Base-by-base conservation (phyloP, 2,797 vertebrate genomes). In the Mareca penelope region DNA sequence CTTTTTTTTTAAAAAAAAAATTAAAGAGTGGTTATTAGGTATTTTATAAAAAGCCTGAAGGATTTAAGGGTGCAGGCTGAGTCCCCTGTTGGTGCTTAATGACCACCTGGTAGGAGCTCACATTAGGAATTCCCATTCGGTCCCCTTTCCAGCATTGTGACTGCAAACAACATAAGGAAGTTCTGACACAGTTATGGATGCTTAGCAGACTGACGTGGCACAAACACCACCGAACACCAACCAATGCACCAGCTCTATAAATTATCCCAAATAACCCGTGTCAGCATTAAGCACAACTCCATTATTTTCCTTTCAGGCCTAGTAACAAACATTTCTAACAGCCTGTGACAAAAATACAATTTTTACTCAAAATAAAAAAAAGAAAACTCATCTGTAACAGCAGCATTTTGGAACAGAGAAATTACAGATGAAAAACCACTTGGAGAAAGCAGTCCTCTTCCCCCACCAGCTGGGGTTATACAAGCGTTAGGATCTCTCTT, bases 11-110 rank as follows among this genome's bases (percentile, higher is more conserved):
- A n/a, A n/a, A n/a, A n/a, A n/a, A n/a, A n/a, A 17, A 42, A 67
- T 22, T 22, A 48, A 48, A 24, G 40, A 60, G 46, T 14, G 69
- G 50, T 80, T 88, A 90, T 18, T 70, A 59, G 24, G 11, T 79
- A 80, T 80, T 77, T 92, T 57, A 76, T 29, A 64, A 81, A 61
- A 75, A 94, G 82, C 31, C 80, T 71, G 73, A 82, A 89, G 42
- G 44, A 88, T 33, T 75, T 88, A 63, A 60, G 35, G 53, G 83
- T 80, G 85, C 48, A 89, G 73, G 33, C 8, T 13, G 92, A 90
- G 52, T 72, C 5, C 88, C 88, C 91, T 90, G 70, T 88, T 70
- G 64, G 48, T 86, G 57, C 65, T 87, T 93, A 86, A 90, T 70
- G 78, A 80, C 80, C 91, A 91, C 69, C 65, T 79, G 76, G 76